Percentiles rank a stretch among this genome's conserved stretches.
These are phyloP conservation scores for Rotaria macrura DNA, from an alignment of 2,888 invertebrate species.

Conservation along the genomic window DNA sequence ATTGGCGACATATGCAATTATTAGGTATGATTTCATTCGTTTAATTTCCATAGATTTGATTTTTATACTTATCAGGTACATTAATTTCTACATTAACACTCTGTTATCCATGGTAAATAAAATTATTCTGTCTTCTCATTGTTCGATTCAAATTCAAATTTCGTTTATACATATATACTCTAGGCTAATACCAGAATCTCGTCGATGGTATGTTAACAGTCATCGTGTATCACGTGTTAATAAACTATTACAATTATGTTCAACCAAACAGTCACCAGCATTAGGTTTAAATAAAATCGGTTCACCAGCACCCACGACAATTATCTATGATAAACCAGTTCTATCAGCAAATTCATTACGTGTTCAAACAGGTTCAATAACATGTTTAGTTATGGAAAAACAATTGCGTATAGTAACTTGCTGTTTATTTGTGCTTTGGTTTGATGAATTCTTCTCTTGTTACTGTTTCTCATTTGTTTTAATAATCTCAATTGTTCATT, in stretches of 20 bases:
- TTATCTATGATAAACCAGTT: neutral
- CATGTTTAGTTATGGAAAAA: neutral
- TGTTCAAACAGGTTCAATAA: neutral
- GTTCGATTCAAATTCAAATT: neutral
- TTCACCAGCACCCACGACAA: neutral
- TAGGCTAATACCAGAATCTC: constrained; percentile 13
- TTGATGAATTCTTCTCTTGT: neutral
- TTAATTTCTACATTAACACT: neutral
- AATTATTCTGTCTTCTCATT: neutral
- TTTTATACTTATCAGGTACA: neutral
- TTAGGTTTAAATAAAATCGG: neutral
- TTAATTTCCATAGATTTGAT: neutral
- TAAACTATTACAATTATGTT: constrained; percentile 21
- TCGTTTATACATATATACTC: neutral
- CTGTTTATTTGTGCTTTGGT: constrained; percentile 11
- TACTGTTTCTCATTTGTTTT: neutral
- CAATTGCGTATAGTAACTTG: neutral
- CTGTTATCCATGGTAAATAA: constrained; percentile 7
- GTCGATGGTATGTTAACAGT: constrained; percentile 10
- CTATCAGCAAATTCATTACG: neutral
- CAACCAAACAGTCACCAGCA: neutral
- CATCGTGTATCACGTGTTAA: constrained; percentile 19
- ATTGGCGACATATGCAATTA: constrained; percentile 17
- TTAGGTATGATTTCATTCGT: neutral
- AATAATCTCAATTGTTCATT: neutral